Evolutionary conservation across 2,888 invertebrate genomes (phyloP), one percentile per base, ranked within the genome.

Genomic region (Ceraclea dissimilis): DNA sequence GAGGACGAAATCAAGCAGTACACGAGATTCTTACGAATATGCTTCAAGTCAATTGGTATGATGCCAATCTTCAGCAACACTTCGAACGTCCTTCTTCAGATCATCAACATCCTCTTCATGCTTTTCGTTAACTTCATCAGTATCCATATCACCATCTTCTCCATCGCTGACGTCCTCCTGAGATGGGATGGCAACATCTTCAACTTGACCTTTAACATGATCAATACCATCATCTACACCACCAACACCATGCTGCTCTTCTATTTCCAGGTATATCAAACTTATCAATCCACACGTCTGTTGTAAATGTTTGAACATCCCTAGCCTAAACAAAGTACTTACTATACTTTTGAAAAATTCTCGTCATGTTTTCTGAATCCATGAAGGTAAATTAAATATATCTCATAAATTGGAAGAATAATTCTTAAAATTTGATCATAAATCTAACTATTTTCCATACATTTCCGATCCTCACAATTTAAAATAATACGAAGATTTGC

Each of bases 181-280:
- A 52, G 44, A 2, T 61, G 59, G 59, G 57, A 59, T 51, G 59
- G 57, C n/a, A 51, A 59, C 21, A 33, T 61, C 2, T 57, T 57
- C 21, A 51, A 31, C 11, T 48, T 57, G 21, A 59, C 57, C 2
- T 55, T 53, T 5, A 61, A 57, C 26, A 52, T 61, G 56, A 54
- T 61, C 4, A 60, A 56, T 21, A 58, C 58, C 2, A 34, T 58
- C 6, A 61, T 60, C 8, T 61, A 61, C 22, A 48, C 44, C 5
- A 60, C 54, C 4, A 58, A 56, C 20, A 61, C 59, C 0, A 0
- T 48, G 10, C 44, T 60, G n/a, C 52, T 61, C 16, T 26, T 61
- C 11, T 61, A 61, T 49, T 60, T 60, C 52, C 61, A 61, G 60
- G 61, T 61, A 51, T 8, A 49, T 31, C n/a, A n/a, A n/a, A n/a